Percentiles rank a stretch among this genome's conserved stretches.
phyloP scores from a whole-genome alignment of 2,113 vertebrate genomes.

The Aptenodytes patagonicus region DNA sequence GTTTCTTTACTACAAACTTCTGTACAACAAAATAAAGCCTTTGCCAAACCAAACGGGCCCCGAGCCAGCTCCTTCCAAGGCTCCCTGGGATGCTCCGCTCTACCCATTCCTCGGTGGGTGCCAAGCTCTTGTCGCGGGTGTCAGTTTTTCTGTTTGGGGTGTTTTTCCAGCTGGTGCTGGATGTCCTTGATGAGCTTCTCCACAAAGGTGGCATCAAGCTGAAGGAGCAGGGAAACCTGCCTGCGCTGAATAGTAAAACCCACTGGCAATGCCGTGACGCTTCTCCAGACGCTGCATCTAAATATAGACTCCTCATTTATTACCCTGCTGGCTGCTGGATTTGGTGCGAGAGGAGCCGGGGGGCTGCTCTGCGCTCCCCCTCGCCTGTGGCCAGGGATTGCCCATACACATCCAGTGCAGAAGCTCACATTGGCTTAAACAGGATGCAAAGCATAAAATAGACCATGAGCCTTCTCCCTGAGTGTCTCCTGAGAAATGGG shows the following conservation, averaged over 20 bases:
- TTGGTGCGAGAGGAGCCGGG: neutral
- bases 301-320: slow-evolving; percentile 68
- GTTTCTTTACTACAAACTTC: slow-evolving; percentile 15
- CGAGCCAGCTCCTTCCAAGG: neutral
- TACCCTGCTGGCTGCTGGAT: slow-evolving; percentile 22
- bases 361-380: neutral
- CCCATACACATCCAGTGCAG: neutral
- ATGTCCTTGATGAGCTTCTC: slow-evolving; percentile 26
- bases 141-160: neutral
- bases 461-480: neutral
- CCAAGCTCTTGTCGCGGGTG: neutral
- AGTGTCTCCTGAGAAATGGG: neutral
- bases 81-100: neutral
- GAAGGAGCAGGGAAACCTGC: slow-evolving; percentile 39
- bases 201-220: slow-evolving; percentile 25
- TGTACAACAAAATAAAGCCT: slow-evolving; percentile 18
- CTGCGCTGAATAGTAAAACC: slow-evolving; percentile 51
- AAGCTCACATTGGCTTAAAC: neutral
- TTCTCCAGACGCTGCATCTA: slow-evolving; percentile 53
- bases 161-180: slow-evolving; percentile 3
- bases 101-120: fast-evolving
- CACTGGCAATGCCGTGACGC: slow-evolving; percentile 1
- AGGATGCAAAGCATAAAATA: neutral
- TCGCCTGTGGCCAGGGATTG: neutral
- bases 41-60: neutral